phyloP scores from a whole-genome alignment of 2,888 invertebrate genomes.

The Mystacides longicornis region DNA sequence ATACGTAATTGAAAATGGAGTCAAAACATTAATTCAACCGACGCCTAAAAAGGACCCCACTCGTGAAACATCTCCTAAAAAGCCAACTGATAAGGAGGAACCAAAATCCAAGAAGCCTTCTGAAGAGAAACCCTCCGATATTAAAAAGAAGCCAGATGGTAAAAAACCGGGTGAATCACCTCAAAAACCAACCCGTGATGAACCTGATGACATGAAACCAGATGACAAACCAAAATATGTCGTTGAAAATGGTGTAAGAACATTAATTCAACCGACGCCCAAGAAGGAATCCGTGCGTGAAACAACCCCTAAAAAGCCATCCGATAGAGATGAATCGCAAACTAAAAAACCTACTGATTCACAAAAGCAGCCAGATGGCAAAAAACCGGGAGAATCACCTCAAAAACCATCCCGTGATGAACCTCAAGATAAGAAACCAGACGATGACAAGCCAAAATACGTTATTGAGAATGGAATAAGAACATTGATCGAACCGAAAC shows the following conservation, averaged over 20 bases:
- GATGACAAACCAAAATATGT: conserved; percentile 19
- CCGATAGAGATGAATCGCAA: conserved; percentile 3
- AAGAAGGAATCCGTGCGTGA: background rate
- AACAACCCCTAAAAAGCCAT: background rate
- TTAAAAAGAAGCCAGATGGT: conserved; percentile 5
- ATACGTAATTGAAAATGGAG: conserved; percentile 12
- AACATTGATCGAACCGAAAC: conserved; percentile 3
- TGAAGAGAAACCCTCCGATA: background rate
- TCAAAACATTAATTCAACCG: conserved; percentile 16
- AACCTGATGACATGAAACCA: conserved; percentile 1
- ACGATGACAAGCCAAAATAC: conserved; percentile 8
- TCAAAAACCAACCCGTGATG: conserved; percentile 6
- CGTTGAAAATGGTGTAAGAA: conserved; percentile 24
- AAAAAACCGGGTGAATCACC: conserved; percentile 4
- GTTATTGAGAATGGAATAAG: conserved; percentile 20
- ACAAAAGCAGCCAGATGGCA: background rate
- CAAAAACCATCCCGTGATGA: conserved; percentile 2
- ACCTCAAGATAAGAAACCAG: background rate
- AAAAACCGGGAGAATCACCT: background rate
- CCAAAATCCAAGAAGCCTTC: background rate
- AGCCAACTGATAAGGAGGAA: background rate
- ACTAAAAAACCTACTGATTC: background rate
- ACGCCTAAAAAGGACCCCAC: conserved; percentile 25
- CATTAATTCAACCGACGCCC: conserved; percentile 9
- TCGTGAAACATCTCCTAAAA: background rate